Evolutionary conservation across 2,797 vertebrate species (phyloP).

Genomic region (Notolepis coatsorum): DNA sequence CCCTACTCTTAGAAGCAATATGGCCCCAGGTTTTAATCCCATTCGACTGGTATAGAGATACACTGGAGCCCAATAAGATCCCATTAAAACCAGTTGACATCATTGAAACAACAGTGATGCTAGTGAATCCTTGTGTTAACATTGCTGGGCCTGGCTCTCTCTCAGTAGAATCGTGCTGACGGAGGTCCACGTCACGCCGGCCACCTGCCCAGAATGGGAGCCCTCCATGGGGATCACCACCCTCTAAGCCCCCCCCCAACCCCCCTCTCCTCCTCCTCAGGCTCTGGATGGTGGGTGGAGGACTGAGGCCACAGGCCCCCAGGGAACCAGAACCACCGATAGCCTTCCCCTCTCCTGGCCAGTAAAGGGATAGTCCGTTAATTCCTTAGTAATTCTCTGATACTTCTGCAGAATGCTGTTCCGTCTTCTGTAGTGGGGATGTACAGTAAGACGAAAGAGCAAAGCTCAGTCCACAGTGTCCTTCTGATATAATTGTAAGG

Average conservation of each 20-base stretch:
- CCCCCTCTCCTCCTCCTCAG: slow-evolving; percentile 59
- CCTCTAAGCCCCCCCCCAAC: slow-evolving; percentile 76
- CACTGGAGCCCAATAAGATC: too few relatives aligned
- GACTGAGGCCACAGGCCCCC: slow-evolving; percentile 13
- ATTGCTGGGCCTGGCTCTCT: slow-evolving; percentile 66
- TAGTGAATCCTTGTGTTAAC: slow-evolving; percentile 46
- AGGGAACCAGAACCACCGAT: slow-evolving; percentile 40
- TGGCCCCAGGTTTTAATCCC: too few relatives aligned
- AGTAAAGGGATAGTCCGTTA: slow-evolving; percentile 62
- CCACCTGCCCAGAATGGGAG: slow-evolving; percentile 87
- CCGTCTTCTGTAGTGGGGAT: too few relatives aligned
- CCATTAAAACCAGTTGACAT: too few relatives aligned
- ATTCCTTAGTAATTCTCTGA: not conserved
- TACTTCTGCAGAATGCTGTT: too few relatives aligned
- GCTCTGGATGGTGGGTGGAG: slow-evolving; percentile 85
- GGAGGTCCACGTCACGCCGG: slow-evolving; percentile 83
- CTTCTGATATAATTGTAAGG: too few relatives aligned
- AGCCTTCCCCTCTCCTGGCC: slow-evolving; percentile 35
- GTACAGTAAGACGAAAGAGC: too few relatives aligned
- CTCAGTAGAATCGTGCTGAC: slow-evolving; percentile 87
- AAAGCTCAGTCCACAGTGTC: not conserved
- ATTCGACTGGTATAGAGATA: too few relatives aligned
- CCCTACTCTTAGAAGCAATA: too few relatives aligned
- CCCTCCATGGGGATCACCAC: slow-evolving; percentile 87
- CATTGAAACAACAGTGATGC: too few relatives aligned